Percentiles rank a stretch among this genome's conserved stretches.
Conservation (phyloP, 2,888 invertebrate genomes). For the Drosophila mayaguana region DNA sequence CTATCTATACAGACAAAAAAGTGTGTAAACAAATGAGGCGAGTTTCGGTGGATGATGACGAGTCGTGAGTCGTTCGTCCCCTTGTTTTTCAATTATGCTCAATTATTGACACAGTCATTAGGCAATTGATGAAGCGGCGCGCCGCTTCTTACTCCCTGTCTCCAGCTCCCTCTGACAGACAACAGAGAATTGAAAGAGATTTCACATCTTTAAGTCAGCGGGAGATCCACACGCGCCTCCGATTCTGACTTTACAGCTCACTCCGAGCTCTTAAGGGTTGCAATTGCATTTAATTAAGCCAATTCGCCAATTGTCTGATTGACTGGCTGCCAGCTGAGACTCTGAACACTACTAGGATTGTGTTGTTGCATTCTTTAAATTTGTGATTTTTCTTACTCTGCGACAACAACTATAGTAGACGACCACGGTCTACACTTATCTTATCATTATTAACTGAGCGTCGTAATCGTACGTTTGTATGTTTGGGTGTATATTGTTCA, state of each 20-base stretch:
- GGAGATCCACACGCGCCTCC: conserved; percentile 69
- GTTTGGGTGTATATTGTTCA: conserved; percentile 5
- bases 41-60: conserved; percentile 46
- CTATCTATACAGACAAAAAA: conserved; percentile 46
- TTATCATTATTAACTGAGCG: conserved; percentile 40
- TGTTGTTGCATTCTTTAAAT: conserved; percentile 33
- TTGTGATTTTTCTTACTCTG: not conserved
- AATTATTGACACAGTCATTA: conserved; percentile 79
- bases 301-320: conserved; percentile 45
- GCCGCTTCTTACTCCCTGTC: conserved; percentile 20
- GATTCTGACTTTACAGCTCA: conserved; percentile 19
- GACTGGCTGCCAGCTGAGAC: conserved; percentile 4
- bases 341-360: conserved; percentile 36
- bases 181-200: conserved; percentile 62
- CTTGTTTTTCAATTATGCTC: conserved; percentile 76
- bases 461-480: conserved; percentile 27
- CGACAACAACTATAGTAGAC: not conserved
- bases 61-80: conserved; percentile 47
- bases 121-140: conserved; percentile 62
- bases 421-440: conserved; percentile 43
- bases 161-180: conserved; percentile 31
- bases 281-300: conserved; percentile 60
- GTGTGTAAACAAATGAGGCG: conserved; percentile 69
- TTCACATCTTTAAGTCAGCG: conserved; percentile 67
- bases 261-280: conserved; percentile 57